Conservation (phyloP, 2,797 vertebrate genomes). For the Melanotaenia maccullochi region DNA sequence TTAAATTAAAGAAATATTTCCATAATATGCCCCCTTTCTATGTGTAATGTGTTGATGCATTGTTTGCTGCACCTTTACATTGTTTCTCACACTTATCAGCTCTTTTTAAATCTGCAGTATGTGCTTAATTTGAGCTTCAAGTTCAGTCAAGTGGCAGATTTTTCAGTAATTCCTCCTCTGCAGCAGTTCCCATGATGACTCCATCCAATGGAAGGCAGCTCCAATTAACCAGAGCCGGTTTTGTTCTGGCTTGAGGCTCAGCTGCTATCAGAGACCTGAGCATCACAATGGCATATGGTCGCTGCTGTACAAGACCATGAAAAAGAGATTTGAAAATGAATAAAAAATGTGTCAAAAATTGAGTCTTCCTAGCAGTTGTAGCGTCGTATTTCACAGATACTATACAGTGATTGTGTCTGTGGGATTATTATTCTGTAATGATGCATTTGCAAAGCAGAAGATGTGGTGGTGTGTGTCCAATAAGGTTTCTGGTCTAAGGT, state of each 20-base stretch:
- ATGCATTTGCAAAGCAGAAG: too few species aligned
- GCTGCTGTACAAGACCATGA: neutral
- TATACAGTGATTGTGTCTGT: too few species aligned
- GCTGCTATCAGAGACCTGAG: neutral
- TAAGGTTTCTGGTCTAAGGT: too few species aligned
- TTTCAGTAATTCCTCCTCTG: neutral
- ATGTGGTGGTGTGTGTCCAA: too few species aligned
- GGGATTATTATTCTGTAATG: too few species aligned
- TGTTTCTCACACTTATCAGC: too few species aligned
- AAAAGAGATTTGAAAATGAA: neutral
- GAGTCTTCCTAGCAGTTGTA: neutral
- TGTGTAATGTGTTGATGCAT: too few species aligned
- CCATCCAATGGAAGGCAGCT: constrained; percentile 2
- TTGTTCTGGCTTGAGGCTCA: neutral
- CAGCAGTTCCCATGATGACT: neutral
- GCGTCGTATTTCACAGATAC: neutral
- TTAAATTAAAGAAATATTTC: too few species aligned
- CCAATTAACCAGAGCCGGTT: neutral
- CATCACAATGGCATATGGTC: neutral
- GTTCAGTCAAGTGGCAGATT: neutral
- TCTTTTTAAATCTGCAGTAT: neutral
- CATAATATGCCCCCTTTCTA: too few species aligned
- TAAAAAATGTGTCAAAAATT: too few species aligned
- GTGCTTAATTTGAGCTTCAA: neutral
- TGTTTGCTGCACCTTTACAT: too few species aligned